Evolutionary conservation across 2,797 vertebrate genomes (phyloP).

Genomic region (Labroides dimidiatus): DNA sequence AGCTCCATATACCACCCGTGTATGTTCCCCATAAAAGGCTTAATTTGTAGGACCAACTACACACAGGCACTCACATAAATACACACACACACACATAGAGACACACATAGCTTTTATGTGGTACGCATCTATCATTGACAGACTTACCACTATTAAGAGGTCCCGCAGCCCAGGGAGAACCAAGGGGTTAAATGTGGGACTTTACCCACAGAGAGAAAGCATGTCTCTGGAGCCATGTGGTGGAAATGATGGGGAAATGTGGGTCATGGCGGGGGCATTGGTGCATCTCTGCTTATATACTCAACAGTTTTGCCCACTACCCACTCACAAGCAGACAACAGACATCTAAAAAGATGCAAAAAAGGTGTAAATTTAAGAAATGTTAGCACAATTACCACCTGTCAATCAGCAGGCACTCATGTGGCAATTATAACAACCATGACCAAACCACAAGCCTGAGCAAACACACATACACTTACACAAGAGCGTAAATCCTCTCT

Average conservation of each 20-base stretch:
- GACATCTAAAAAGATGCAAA: conserved; percentile 2
- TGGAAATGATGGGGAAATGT: conserved; percentile 54
- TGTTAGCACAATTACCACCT: conserved; percentile 52
- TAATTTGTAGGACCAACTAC: conserved; percentile 31
- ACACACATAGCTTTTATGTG: conserved; percentile 17
- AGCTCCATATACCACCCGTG: conserved; percentile 13
- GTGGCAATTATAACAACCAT: conserved; percentile 61
- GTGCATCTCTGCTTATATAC: conserved; percentile 10
- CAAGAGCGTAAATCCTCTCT: conserved; percentile 59
- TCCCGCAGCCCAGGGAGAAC: conserved; percentile 19
- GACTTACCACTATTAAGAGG: conserved; percentile 35
- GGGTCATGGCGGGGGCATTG: conserved; percentile 34
- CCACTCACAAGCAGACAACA: background rate
- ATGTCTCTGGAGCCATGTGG: conserved; percentile 40
- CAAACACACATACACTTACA: conserved; percentile 39
- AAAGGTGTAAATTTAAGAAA: background rate
- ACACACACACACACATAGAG: background rate
- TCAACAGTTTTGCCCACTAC: too few species aligned
- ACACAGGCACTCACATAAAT: conserved; percentile 3
- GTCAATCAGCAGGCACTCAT: conserved; percentile 55
- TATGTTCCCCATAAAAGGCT: conserved; percentile 29
- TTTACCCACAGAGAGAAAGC: conserved; percentile 19
- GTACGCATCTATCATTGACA: conserved; percentile 49
- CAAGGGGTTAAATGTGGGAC: conserved; percentile 43
- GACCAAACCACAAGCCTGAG: conserved; percentile 58